Conservation (phyloP, 2,888 invertebrate genomes). For the Junonia oenone region DNA sequence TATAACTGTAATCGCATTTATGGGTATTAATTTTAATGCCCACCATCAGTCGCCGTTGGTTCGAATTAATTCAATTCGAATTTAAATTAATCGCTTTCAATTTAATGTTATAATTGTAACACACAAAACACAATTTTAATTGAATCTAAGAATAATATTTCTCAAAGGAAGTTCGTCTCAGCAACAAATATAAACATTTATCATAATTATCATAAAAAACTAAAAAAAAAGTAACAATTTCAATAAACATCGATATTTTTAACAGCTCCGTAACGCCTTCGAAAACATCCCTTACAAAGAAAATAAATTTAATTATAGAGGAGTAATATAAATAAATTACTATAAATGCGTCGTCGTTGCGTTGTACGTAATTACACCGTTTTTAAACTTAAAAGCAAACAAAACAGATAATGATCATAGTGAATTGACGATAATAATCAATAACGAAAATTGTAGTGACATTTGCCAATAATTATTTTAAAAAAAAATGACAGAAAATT, state of each 20-base stretch:
- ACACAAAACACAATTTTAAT: background rate
- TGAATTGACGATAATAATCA: constrained; percentile 8
- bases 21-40: too few species aligned
- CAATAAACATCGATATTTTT: background rate
- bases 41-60: background rate
- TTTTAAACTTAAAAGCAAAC: constrained; percentile 3
- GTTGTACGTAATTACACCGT: constrained; percentile 2
- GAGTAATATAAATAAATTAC: background rate
- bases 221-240: background rate
- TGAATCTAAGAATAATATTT: background rate
- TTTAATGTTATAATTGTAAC: background rate
- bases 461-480: constrained; percentile 5
- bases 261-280: background rate
- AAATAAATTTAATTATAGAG: background rate
- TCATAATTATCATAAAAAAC: too few species aligned
- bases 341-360: background rate
- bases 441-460: constrained; percentile 20
- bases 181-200: background rate
- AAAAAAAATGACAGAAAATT: constrained; percentile 3
- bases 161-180: background rate
- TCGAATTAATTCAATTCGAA: background rate
- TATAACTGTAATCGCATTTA: too few species aligned
- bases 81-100: background rate
- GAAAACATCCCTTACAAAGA: background rate
- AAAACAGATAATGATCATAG: constrained; percentile 4